Percentiles rank a stretch among this genome's conserved stretches.
Evolutionary conservation across 1,140 invertebrate species (phyloP).

Genomic region (Aphis gossypii): DNA sequence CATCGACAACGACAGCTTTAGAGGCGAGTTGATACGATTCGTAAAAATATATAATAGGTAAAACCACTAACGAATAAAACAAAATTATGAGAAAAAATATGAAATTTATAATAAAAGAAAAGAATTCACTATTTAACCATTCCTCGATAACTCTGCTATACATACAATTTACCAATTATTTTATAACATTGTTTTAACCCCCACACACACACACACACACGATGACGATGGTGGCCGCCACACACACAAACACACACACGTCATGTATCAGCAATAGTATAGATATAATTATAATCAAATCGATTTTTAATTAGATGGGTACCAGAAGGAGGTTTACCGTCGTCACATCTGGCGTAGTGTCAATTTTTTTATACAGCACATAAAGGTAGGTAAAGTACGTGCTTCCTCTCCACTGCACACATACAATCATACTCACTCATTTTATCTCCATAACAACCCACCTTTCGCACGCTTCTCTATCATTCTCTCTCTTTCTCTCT

Average conservation of each 20-base stretch:
- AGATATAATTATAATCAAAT: background rate
- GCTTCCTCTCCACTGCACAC: background rate
- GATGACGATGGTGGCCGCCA: background rate
- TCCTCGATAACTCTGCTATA: background rate
- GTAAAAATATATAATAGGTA: background rate
- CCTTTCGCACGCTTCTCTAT: no score
- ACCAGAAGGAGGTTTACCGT: background rate
- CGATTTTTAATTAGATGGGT: slow-evolving; percentile 1
- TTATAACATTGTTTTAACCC: background rate
- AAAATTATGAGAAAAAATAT: background rate
- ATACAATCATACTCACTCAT: background rate
- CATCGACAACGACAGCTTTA: no score
- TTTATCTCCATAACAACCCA: background rate
- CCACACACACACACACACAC: background rate
- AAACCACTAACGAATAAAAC: background rate
- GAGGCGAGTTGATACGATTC: background rate
- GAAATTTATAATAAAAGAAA: background rate
- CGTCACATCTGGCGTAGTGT: background rate
- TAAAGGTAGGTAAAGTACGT: background rate
- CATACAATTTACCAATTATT: background rate
- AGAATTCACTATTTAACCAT: background rate
- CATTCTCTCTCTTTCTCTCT: no score
- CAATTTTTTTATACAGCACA: background rate
- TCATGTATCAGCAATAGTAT: background rate
- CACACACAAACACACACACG: background rate